Evolutionary conservation across 2,888 invertebrate species (phyloP).

Genomic region (Steinernema hermaphroditum): DNA sequence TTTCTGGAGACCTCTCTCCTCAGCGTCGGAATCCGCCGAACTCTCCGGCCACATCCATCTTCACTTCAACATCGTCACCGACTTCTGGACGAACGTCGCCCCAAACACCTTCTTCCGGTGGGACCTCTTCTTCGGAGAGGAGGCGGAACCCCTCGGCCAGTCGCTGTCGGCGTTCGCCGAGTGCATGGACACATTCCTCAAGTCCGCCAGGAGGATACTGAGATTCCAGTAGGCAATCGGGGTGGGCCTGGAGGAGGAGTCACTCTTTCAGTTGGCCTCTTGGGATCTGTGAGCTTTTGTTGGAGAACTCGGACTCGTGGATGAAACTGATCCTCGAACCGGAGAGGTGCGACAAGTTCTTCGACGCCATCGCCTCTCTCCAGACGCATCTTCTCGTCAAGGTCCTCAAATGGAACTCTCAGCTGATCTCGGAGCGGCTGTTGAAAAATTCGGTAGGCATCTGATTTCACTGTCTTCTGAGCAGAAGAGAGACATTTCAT

Average conservation of each 20-base stretch:
- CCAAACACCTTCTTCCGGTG: constrained; percentile 37
- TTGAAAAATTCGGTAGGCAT: constrained; percentile 13
- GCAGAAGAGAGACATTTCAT: too few species aligned
- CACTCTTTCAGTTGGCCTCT: constrained; percentile 44
- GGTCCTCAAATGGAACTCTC: constrained; percentile 37
- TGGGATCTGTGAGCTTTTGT: constrained; percentile 44
- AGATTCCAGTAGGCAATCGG: constrained; percentile 40
- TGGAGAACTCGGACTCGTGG: constrained; percentile 38
- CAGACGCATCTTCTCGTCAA: constrained; percentile 37
- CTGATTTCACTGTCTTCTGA: too few species aligned
- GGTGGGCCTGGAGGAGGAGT: background rate
- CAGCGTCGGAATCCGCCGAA: background rate
- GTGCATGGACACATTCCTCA: constrained; percentile 39
- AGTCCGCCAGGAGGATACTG: constrained; percentile 38
- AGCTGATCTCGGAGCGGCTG: constrained; percentile 30
- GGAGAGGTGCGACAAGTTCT: constrained; percentile 35
- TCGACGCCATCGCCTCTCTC: constrained; percentile 45
- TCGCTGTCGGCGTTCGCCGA: constrained; percentile 28
- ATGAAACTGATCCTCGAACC: constrained; percentile 41
- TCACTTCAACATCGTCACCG: constrained; percentile 35
- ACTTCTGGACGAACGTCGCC: constrained; percentile 41
- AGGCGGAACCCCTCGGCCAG: constrained; percentile 32
- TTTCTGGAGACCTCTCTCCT: constrained; percentile 32
- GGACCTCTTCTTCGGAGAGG: constrained; percentile 30
- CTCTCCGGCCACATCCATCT: constrained; percentile 36